Evolutionary conservation across 92 coral and sea anemone genomes (phyloP), one percentile per base, ranked within the genome.

Genomic region (Muricea muricata): DNA sequence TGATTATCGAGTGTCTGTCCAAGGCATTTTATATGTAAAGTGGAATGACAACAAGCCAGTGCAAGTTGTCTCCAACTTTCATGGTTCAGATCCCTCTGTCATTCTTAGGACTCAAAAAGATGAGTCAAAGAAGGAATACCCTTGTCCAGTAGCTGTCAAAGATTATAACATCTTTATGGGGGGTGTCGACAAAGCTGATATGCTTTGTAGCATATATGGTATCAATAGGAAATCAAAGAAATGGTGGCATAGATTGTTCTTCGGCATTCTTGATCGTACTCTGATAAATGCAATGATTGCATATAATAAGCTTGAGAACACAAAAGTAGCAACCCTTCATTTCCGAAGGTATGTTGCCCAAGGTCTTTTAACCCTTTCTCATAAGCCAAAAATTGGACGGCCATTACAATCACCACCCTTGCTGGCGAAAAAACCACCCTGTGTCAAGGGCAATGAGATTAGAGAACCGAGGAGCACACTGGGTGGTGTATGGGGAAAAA

Each of bases 31-130:
- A 46, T 82, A 8, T 46, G 80, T 83, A 83, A 84, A 87, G 73
- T 91, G 91, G 91, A 79, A 87, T 78, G 91, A 91, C 83, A 91
- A 87, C 86, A 87, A 78, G 84, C 50, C 86, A 67, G 91, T 87
- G 0, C 40, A 57, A 71, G 58, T 87, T 70, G 93, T 79, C 54
- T 83, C 91, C 40, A 91, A 91, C 65, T 91, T 83, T 76, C 93
- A 91, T 79, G 87, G 87, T 15, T 84, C 87, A 41, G 86, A 80
- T 18, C 0, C 69, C 66, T 65, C 78, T 70, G 65, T 18, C 45
- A 83, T 87, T 14, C 79, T 79, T 24, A 89, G 92, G 73, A 89
- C 89, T 75, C 89, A 89, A 80, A 85, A 85, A 66, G 89, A 85
- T 66, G 89, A 81, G 61, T 58, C 84, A 35, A 85, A 73, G 72